Percentiles rank a stretch among this genome's conserved stretches.
Conservation (phyloP, 2,113 vertebrate genomes). For the Astatoreochromis straeleni region DNA sequence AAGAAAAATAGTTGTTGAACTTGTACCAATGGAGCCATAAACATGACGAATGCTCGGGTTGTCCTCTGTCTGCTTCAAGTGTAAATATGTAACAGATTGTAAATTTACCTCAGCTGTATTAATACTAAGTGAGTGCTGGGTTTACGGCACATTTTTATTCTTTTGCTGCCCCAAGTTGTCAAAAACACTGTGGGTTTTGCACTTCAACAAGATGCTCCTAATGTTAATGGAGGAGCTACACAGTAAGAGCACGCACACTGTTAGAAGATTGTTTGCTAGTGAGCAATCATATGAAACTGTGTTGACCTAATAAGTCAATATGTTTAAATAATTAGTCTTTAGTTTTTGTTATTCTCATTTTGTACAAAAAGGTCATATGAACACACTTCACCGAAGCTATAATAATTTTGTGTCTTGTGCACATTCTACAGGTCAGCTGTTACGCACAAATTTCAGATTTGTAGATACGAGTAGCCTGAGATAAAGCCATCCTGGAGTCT, state of each 20-base stretch:
- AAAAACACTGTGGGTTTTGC: background rate
- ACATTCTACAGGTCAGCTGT: background rate
- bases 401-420: background rate
- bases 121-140: background rate
- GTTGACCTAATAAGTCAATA: background rate
- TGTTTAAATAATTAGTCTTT: background rate
- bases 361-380: background rate
- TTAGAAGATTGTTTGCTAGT: background rate
- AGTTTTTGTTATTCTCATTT: background rate
- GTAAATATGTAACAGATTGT: background rate
- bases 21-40: background rate
- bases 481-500: background rate
- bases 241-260: background rate
- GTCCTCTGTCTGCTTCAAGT: background rate
- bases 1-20: background rate
- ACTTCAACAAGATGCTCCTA: background rate
- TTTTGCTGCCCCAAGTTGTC: background rate
- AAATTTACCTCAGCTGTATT: background rate
- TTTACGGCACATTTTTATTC: background rate
- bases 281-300: background rate
- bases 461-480: background rate
- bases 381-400: background rate
- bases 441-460: background rate
- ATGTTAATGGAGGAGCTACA: background rate
- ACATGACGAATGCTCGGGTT: background rate